A percentile compares a stretch with the other conserved stretches of the same genome.
Conservation (phyloP, 2,888 invertebrate species). For the Dicyrtomina minuta region DNA sequence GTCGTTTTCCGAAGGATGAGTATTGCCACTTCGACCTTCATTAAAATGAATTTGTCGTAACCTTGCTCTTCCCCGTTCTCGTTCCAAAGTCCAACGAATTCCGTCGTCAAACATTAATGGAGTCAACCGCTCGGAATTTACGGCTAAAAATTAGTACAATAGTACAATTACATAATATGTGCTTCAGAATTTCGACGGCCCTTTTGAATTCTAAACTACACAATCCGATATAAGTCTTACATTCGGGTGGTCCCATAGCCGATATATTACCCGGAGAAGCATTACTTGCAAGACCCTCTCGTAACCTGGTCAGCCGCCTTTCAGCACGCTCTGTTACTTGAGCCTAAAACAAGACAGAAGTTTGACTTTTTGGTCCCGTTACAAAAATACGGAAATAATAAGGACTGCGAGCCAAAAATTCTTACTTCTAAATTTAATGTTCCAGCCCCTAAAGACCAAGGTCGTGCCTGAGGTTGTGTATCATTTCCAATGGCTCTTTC, state of each 20-base stretch:
- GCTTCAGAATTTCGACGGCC: no score
- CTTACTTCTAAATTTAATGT: conserved; percentile 17
- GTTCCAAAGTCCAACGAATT: conserved; percentile 23
- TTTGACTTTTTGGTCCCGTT: not conserved
- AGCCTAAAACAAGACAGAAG: not conserved
- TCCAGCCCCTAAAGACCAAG: conserved; percentile 44
- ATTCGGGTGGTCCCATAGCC: conserved; percentile 13
- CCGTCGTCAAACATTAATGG: conserved; percentile 25
- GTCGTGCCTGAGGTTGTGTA: conserved; percentile 25
- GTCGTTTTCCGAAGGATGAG: conserved; percentile 35
- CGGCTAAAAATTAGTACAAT: not conserved
- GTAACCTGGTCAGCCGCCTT: conserved; percentile 16
- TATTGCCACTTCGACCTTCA: conserved; percentile 30
- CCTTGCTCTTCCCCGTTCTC: conserved; percentile 22
- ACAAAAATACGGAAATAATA: no score
- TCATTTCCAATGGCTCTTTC: conserved; percentile 18
- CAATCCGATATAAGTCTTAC: not conserved
- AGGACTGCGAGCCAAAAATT: no score
- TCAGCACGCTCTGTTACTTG: conserved; percentile 16
- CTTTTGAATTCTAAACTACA: no score
- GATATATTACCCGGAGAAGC: not conserved
- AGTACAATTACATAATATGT: no score
- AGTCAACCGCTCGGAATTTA: conserved; percentile 14
- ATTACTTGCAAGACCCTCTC: not conserved
- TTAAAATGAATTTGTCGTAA: conserved; percentile 25